phyloP scores from a whole-genome alignment of 2,888 invertebrate genomes.

The Lepidonotus clava region DNA sequence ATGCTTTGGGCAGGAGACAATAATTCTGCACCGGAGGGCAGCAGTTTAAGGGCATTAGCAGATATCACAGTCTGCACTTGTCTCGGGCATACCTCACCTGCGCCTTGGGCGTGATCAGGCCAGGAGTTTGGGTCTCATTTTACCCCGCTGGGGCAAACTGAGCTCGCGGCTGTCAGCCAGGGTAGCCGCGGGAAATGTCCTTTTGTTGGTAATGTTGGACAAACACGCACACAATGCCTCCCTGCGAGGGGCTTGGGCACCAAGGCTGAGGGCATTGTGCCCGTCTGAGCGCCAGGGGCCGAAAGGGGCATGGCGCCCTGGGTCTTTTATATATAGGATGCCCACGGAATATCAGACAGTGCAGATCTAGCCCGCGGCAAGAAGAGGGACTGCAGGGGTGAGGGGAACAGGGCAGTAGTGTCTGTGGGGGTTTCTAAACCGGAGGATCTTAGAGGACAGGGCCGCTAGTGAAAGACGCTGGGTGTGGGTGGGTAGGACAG shows the following conservation, averaged over 20 bases:
- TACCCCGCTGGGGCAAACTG: background rate
- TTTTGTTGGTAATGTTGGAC: constrained; percentile 54
- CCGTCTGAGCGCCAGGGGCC: background rate
- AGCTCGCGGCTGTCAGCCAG: background rate
- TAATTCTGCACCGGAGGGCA: background rate
- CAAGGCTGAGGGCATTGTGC: constrained; percentile 27
- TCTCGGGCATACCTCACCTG: background rate
- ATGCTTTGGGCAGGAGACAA: too few relatives aligned
- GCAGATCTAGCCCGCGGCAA: background rate
- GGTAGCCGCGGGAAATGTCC: background rate
- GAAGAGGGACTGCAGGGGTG: background rate
- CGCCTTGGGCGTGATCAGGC: constrained; percentile 9
- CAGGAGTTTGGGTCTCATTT: background rate
- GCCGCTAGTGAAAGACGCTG: background rate
- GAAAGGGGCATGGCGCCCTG: constrained; percentile 9
- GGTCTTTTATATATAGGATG: constrained; percentile 25
- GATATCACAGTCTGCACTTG: constrained; percentile 5
- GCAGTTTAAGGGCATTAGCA: constrained; percentile 32
- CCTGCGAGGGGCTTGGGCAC: constrained; percentile 2
- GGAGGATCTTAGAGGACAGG: background rate
- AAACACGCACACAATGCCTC: constrained; percentile 35
- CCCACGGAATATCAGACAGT: background rate
- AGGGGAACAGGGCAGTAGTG: background rate
- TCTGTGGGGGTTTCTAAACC: background rate
- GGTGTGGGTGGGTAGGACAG: background rate